A percentile compares a stretch with the other conserved stretches of the same genome.
Conservation (phyloP, 2,113 vertebrate genomes). For the Bagarius yarrelli region DNA sequence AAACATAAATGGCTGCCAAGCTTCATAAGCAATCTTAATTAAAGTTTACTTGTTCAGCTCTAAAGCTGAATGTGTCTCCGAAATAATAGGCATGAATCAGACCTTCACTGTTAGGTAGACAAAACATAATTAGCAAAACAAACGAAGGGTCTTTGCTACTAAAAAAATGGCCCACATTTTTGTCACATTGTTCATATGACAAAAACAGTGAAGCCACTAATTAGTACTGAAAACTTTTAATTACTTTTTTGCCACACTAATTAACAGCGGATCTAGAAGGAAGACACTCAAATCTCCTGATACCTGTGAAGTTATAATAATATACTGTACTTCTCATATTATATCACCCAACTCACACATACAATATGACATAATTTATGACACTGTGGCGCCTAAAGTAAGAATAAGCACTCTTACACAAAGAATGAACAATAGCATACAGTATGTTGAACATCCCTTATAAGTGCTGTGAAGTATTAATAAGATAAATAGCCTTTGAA, state of each 20-base stretch:
- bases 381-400: not conserved
- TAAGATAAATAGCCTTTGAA: too few relatives aligned
- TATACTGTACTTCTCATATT: not conserved
- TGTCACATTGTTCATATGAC: not conserved
- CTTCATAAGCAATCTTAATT: not conserved
- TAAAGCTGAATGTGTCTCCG: not conserved
- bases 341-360: not conserved
- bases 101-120: not conserved
- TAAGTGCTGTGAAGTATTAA: too few relatives aligned
- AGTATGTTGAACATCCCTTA: too few relatives aligned
- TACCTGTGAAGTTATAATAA: not conserved
- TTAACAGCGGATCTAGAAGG: not conserved
- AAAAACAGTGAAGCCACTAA: not conserved
- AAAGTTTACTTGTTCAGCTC: not conserved
- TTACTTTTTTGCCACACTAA: not conserved
- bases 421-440: too few relatives aligned
- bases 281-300: not conserved
- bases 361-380: not conserved
- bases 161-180: not conserved
- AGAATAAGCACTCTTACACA: too few relatives aligned
- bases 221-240: not conserved
- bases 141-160: not conserved
- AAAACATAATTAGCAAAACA: not conserved
- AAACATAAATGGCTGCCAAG: not conserved
- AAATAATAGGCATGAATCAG: not conserved